Percentiles rank a stretch among this genome's conserved stretches.
Conservation (phyloP, 64 coral and sea anemone species). For the Orbicella faveolata region DNA sequence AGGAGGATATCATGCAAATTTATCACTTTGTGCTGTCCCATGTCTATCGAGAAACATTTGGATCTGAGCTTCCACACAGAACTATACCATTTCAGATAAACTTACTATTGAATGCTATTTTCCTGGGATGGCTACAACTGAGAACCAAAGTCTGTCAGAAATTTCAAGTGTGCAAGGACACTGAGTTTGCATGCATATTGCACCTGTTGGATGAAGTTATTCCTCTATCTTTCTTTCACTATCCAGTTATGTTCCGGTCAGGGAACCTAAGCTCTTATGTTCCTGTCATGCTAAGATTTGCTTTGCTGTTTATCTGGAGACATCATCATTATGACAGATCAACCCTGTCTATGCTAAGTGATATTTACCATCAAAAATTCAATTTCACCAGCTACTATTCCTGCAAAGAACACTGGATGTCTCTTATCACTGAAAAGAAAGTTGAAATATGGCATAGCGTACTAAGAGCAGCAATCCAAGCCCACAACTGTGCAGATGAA, state of each 20-base stretch:
- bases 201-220: slow-evolving; percentile 69
- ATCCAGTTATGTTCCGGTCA: slow-evolving; percentile 53
- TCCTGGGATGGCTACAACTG: slow-evolving; percentile 56
- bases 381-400: slow-evolving; percentile 48
- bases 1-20: slow-evolving; percentile 54
- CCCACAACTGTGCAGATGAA: slow-evolving; percentile 51
- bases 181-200: slow-evolving; percentile 42
- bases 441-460: slow-evolving; percentile 80
- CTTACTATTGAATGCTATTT: slow-evolving; percentile 46
- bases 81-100: slow-evolving; percentile 62
- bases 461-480: slow-evolving; percentile 32
- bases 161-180: slow-evolving; percentile 70
- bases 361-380: slow-evolving; percentile 56
- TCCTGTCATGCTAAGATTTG: slow-evolving; percentile 59
- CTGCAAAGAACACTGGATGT: slow-evolving; percentile 45
- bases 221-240: slow-evolving; percentile 70
- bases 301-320: slow-evolving; percentile 60
- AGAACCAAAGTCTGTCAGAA: slow-evolving; percentile 56
- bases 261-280: slow-evolving; percentile 46
- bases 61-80: slow-evolving; percentile 50
- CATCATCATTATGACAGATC: slow-evolving; percentile 69
- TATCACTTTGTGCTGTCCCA: slow-evolving; percentile 51
- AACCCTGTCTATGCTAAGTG: slow-evolving; percentile 72
- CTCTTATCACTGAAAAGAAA: slow-evolving; percentile 65
- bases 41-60: slow-evolving; percentile 58